phyloP scores from a whole-genome alignment of 2,888 invertebrate genomes.

The Lamproptera curius region DNA sequence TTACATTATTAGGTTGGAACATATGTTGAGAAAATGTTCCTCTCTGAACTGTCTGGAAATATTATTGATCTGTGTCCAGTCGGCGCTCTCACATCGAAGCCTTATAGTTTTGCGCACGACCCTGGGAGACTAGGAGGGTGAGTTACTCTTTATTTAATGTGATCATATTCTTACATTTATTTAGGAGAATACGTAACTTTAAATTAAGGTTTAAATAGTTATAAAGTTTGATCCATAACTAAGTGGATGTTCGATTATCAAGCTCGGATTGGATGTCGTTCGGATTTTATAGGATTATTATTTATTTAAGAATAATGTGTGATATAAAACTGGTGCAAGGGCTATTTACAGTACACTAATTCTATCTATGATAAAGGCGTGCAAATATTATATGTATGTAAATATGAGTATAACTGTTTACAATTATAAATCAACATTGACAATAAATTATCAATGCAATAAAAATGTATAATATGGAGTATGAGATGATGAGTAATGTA shows the following conservation, averaged over 20 bases:
- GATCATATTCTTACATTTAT: neutral
- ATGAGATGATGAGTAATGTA: neutral
- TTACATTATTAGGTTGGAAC: slow-evolving; percentile 87
- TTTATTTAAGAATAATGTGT: too few relatives aligned
- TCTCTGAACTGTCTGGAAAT: slow-evolving; percentile 98
- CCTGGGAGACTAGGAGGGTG: slow-evolving; percentile 97
- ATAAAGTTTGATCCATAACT: too few relatives aligned
- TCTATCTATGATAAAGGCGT: too few relatives aligned
- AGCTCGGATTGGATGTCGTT: too few relatives aligned
- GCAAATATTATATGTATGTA: neutral
- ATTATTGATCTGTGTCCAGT: slow-evolving; percentile 99
- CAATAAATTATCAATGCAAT: too few relatives aligned
- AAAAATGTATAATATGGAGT: neutral
- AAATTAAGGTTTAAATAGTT: too few relatives aligned
- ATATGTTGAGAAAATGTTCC: slow-evolving; percentile 98
- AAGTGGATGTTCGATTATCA: too few relatives aligned
- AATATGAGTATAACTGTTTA: neutral
- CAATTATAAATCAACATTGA: too few relatives aligned
- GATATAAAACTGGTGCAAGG: too few relatives aligned
- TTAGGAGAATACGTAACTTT: too few relatives aligned
- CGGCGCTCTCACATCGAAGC: slow-evolving; percentile 98
- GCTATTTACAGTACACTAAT: too few relatives aligned
- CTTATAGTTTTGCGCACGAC: slow-evolving; percentile 97
- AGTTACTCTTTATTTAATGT: slow-evolving; percentile 27
- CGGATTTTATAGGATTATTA: too few relatives aligned